Evolutionary conservation across 2,797 vertebrate genomes (phyloP).

Genomic region (Otolemur crassicaudatus): DNA sequence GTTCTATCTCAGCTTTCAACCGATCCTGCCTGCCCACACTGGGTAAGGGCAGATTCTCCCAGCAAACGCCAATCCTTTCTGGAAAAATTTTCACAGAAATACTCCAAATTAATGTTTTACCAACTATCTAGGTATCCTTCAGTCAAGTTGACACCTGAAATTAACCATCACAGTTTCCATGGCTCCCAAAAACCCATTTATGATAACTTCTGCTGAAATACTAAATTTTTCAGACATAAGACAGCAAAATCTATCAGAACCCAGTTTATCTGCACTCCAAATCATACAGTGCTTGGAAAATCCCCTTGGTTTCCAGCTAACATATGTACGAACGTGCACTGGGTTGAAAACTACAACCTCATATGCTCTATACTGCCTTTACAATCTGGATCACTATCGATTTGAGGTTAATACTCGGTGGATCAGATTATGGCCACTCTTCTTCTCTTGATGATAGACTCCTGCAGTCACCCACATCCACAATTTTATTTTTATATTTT

Average conservation of each 20-base stretch:
- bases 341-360: constrained; percentile 94
- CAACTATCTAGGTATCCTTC: no score
- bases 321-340: constrained; percentile 90
- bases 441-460: constrained; percentile 90
- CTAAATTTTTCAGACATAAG: constrained; percentile 92
- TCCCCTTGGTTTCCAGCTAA: constrained; percentile 95
- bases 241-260: constrained; percentile 93
- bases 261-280: constrained; percentile 94
- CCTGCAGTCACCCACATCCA: constrained; percentile 90
- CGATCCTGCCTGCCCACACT: no score
- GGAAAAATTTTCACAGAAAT: no score
- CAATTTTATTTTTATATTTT: no score
- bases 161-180: constrained; percentile 55
- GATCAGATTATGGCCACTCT: constrained; percentile 93
- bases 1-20: neutral
- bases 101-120: no score
- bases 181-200: constrained; percentile 94
- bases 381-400: constrained; percentile 90
- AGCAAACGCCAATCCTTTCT: constrained; percentile 85
- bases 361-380: constrained; percentile 92
- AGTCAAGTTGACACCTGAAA: no score
- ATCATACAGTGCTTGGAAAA: constrained; percentile 94
- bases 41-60: no score
- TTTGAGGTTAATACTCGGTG: constrained; percentile 95
- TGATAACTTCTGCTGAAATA: constrained; percentile 93